These are phyloP conservation scores for Octopus bimaculoides DNA, from an alignment of 1,140 invertebrate genomes.

Conservation along the genomic window DNA sequence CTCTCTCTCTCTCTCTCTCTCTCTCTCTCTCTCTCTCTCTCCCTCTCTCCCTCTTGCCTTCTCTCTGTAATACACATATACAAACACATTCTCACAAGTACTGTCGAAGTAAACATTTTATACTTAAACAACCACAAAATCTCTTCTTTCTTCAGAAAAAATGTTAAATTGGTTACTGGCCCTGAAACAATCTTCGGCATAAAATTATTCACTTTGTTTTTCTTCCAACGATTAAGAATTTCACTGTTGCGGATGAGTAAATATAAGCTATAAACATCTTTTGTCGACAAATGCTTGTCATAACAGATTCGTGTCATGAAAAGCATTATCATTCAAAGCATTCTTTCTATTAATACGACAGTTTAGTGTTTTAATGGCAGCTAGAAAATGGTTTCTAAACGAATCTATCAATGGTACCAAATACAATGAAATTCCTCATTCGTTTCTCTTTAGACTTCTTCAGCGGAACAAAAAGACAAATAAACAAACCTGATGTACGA, in stretches of 20 bases:
- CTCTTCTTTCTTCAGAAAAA: neutral
- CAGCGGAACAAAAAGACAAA: no score
- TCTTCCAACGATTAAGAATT: neutral
- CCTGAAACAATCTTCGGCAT: neutral
- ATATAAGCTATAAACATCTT: neutral
- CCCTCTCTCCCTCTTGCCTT: neutral
- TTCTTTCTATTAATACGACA: no score
- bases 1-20: slow-evolving; percentile 11
- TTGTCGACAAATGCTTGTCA: neutral
- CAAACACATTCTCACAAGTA: slow-evolving; percentile 3
- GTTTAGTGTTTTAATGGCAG: no score
- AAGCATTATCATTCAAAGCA: no score
- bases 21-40: slow-evolving; percentile 17
- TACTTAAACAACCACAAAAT: neutral
- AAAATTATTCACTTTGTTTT: neutral
- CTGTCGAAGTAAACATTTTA: neutral
- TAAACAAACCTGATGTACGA: no score
- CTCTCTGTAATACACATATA: slow-evolving; percentile 22
- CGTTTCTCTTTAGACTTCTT: no score
- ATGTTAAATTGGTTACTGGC: neutral
- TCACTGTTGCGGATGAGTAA: neutral
- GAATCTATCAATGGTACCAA: no score
- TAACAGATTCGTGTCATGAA: no score
- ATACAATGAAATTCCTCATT: no score
- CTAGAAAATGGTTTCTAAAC: no score